Percentiles rank a stretch among this genome's conserved stretches.
Conservation (phyloP, 2,113 vertebrate species). For the Oxyura jamaicensis region DNA sequence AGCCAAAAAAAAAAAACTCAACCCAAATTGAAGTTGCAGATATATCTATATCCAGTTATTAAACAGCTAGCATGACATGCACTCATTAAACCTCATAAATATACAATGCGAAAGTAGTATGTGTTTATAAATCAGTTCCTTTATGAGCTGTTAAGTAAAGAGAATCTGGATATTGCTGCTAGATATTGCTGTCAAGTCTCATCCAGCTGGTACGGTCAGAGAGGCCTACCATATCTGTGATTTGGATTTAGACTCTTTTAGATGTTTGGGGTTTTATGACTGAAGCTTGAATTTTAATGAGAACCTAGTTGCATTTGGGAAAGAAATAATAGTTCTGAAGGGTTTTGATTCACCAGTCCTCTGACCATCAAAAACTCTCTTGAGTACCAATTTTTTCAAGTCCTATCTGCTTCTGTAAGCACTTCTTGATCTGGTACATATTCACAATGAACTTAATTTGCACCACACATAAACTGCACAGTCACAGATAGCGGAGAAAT, state of each 20-base stretch:
- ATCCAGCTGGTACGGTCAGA: neutral
- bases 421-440: neutral
- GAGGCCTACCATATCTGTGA: neutral
- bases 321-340: neutral
- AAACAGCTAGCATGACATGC: neutral
- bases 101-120: neutral
- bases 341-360: neutral
- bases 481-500: neutral
- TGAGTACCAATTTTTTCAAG: neutral
- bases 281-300: neutral
- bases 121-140: neutral
- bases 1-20: neutral
- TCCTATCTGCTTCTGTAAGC: neutral
- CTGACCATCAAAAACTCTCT: neutral
- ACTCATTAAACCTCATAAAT: neutral
- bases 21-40: neutral
- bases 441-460: neutral
- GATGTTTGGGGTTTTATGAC: neutral
- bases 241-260: neutral
- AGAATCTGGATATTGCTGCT: neutral
- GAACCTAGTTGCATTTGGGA: neutral
- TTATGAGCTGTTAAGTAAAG: neutral
- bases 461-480: neutral
- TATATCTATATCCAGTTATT: neutral
- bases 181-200: neutral